These are phyloP conservation scores for Chymomyza procnemis DNA, from an alignment of 2,888 invertebrate species.

Conservation along the genomic window DNA sequence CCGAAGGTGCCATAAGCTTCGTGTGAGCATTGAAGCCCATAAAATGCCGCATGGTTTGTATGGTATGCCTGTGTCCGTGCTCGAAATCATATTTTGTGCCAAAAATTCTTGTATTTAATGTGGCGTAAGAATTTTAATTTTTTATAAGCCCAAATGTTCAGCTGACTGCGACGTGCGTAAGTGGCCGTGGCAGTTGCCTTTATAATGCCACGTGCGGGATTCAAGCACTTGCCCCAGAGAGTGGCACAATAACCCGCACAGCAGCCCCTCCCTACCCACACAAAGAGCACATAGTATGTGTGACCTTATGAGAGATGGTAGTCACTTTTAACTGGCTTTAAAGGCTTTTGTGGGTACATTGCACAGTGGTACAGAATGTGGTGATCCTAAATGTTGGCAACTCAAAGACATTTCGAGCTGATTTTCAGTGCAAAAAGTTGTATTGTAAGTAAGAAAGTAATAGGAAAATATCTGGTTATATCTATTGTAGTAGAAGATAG, in stretches of 20 bases:
- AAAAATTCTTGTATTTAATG: constrained; percentile 69
- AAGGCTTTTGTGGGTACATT: constrained; percentile 35
- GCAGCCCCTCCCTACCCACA: not conserved
- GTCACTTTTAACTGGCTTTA: not conserved
- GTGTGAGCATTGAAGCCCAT: constrained; percentile 26
- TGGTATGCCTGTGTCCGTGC: constrained; percentile 25
- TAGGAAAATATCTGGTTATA: no score
- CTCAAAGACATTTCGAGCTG: no score
- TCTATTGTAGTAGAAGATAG: no score
- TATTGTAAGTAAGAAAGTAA: no score
- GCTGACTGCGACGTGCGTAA: constrained; percentile 73
- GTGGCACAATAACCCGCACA: not conserved
- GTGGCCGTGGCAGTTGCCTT: constrained; percentile 72
- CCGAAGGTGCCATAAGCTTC: constrained; percentile 42
- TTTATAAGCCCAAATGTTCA: constrained; percentile 66
- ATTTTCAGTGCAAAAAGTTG: no score
- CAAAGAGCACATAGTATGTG: not conserved
- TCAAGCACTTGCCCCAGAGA: not conserved
- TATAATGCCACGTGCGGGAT: constrained; percentile 65
- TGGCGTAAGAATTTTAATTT: constrained; percentile 74
- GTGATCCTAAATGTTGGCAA: no score
- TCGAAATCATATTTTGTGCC: constrained; percentile 66
- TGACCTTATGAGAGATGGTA: not conserved
- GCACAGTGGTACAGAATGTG: not conserved
- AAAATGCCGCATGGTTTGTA: no score